Base-by-base conservation (phyloP, 2,888 invertebrate species). In the Pollenia angustigena region DNA sequence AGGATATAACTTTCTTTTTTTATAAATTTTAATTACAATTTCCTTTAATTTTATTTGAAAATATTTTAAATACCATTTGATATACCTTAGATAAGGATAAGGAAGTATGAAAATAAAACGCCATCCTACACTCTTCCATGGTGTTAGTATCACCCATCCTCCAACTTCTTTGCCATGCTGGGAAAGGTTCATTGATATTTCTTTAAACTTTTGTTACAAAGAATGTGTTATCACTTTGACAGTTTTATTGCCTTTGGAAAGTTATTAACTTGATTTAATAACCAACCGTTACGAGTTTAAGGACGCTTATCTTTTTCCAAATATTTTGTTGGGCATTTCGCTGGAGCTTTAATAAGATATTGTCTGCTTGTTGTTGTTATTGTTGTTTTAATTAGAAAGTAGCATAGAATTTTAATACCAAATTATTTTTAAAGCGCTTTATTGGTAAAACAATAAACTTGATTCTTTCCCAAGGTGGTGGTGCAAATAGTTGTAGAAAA, bases 201-300 rank as follows among this genome's bases (percentile, higher is more conserved):
- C 79, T 82, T 88, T 85, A 79, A 76, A 82, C 66, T 87, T 87
- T 89, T 85, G 89, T 89, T 89, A 80, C 74, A 80, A 80, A 85
- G 79, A 81, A 87, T 87, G 91, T 76, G 82, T 92, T 90, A 91
- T 92, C 91, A 92, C 90, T 91, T 91, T 91, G 91, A 92, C 91
- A 92, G 91, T 92, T 92, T 92, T 92, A 92, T 92, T 92, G 90
- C 92, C 90, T 90, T 89, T 89, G 80, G 88, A 90, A 91, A 92
- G 92, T 92, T 92, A 92, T 92, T 92, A 92, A 91, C 89, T 91
- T 92, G 91, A 92, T 92, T 92, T 92, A 92, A 92, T 92, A 92
- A 91, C 90, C 90, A 81, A 85, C 79, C 87, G 79, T 84, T 87
- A 64, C 84, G 76, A 81, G 81, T 68, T 84, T 84, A 74, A 84